Percentiles rank a stretch among this genome's conserved stretches.
These are phyloP conservation scores for Arctia plantaginis DNA, from an alignment of 2,888 invertebrate species.

Conservation along the genomic window DNA sequence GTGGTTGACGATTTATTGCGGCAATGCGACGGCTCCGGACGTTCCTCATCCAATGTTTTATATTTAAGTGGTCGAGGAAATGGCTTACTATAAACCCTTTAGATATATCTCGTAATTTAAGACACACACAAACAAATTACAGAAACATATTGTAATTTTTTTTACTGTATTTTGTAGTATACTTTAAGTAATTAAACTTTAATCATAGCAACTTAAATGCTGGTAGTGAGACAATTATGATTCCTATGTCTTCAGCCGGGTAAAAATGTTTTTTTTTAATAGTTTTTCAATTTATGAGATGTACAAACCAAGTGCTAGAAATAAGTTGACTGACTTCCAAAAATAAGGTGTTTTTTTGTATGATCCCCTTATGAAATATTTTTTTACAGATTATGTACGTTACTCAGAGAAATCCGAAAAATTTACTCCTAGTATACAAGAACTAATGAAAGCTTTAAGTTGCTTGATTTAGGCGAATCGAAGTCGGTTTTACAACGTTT, in stretches of 20 bases:
- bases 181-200: background rate
- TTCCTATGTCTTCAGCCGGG: background rate
- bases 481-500: too few species aligned
- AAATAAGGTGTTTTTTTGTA: too few species aligned
- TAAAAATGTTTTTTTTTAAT: background rate
- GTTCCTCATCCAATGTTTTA: slow-evolving; percentile 24
- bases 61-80: slow-evolving; percentile 15
- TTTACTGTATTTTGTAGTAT: background rate
- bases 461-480: too few species aligned
- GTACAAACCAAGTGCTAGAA: too few species aligned
- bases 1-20: slow-evolving; percentile 36
- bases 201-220: background rate
- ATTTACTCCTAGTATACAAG: too few species aligned
- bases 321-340: too few species aligned
- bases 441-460: background rate
- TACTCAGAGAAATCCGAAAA: too few species aligned
- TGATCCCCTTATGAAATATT: too few species aligned
- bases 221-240: background rate
- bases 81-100: slow-evolving; percentile 11
- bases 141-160: background rate
- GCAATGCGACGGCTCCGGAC: slow-evolving; percentile 30
- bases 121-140: background rate
- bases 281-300: too few species aligned
- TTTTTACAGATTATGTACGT: too few species aligned
- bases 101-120: slow-evolving; percentile 3